These are phyloP conservation scores for Corydoras sp. DNA, from an alignment of 2,113 vertebrate genomes.

Conservation along the genomic window DNA sequence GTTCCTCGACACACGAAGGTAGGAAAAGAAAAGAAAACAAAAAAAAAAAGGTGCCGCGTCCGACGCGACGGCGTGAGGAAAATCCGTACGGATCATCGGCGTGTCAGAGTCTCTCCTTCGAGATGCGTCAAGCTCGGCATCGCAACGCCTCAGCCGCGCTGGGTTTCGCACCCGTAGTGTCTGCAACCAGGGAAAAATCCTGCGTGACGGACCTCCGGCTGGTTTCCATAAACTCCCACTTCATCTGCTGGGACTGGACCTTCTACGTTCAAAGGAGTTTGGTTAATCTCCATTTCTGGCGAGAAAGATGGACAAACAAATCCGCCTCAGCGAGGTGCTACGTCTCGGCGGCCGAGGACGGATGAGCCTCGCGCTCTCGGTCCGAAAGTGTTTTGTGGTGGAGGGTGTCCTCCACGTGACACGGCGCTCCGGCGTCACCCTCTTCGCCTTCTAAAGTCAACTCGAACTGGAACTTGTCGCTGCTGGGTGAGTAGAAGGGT, in stretches of 20 bases:
- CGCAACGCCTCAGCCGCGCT: too few relatives aligned
- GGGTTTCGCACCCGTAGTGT: background rate
- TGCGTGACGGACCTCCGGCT: background rate
- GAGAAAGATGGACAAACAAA: background rate
- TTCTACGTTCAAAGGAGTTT: slow-evolving; percentile 19
- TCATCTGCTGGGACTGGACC: slow-evolving; percentile 1
- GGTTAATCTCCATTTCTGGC: slow-evolving; percentile 2
- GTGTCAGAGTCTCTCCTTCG: slow-evolving; percentile 53
- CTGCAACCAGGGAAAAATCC: background rate
- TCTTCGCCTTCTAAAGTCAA: slow-evolving; percentile 83
- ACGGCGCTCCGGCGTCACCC: slow-evolving; percentile 63
- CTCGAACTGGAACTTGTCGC: slow-evolving; percentile 94
- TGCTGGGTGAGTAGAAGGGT: slow-evolving; percentile 77
- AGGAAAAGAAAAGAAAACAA: slow-evolving; percentile 66
- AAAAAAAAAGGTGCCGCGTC: slow-evolving; percentile 45
- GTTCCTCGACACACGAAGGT: too few relatives aligned
- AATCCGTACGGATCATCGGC: slow-evolving; percentile 64
- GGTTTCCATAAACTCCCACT: slow-evolving; percentile 19
- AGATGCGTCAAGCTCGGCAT: too few relatives aligned
- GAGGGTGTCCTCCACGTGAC: background rate
- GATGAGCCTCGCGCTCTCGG: slow-evolving; percentile 57
- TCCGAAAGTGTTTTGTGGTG: background rate
- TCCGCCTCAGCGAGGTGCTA: slow-evolving; percentile 51
- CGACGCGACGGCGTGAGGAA: slow-evolving; percentile 51
- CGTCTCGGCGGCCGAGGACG: slow-evolving; percentile 69